Evolutionary conservation across 2,888 invertebrate genomes (phyloP).

Genomic region (Anarsia innoxiella): DNA sequence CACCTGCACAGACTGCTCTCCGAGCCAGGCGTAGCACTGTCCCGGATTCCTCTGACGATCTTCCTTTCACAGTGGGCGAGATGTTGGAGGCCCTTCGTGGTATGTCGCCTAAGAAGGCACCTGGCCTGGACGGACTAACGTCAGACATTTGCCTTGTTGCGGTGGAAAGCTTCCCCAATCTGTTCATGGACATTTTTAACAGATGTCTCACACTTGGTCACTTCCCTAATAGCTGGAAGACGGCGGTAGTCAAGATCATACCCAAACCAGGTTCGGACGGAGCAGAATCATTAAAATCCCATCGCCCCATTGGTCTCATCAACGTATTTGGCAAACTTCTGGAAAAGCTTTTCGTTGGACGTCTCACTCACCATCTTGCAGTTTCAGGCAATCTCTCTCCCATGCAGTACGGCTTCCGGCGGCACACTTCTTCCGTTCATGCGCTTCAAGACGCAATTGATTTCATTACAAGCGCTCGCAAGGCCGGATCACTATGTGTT

Average conservation of each 20-base stretch:
- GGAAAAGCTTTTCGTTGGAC: background rate
- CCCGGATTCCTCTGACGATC: no score
- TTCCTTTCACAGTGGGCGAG: no score
- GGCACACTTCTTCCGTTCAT: background rate
- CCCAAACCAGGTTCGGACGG: constrained; percentile 16
- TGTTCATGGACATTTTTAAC: constrained; percentile 6
- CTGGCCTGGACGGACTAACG: constrained; percentile 6
- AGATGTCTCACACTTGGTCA: constrained; percentile 5
- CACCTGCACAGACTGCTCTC: no score
- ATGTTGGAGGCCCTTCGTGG: no score
- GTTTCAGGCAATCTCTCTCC: background rate
- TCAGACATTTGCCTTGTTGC: constrained; percentile 10
- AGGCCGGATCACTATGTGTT: background rate
- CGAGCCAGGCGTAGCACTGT: no score
- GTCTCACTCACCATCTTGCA: background rate
- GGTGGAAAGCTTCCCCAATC: background rate
- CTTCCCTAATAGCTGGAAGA: constrained; percentile 19
- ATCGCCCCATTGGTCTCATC: constrained; percentile 7
- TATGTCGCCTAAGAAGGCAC: constrained; percentile 10
- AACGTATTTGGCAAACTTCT: constrained; percentile 1
- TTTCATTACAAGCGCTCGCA: background rate
- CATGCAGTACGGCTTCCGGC: background rate
- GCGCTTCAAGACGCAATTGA: background rate
- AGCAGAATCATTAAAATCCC: constrained; percentile 8
- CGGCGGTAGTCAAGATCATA: constrained; percentile 12